Evolutionary conservation across 2,113 vertebrate species (phyloP).

Genomic region (Strigops habroptila): DNA sequence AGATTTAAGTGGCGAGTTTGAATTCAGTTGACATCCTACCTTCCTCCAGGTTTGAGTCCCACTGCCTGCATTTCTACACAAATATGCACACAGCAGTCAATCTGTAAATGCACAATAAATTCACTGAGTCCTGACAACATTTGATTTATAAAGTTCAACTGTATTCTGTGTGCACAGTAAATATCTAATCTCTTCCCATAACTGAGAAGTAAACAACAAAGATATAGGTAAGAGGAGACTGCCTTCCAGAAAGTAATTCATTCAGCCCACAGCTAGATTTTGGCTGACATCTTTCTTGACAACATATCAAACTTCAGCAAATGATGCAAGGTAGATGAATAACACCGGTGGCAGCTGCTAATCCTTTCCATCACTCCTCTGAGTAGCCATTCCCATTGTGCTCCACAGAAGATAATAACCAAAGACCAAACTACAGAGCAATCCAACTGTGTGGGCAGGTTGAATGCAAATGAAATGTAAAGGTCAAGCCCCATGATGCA

Average conservation of each 20-base stretch:
- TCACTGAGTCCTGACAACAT: not conserved
- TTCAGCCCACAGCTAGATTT: not conserved
- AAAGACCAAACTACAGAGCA: not conserved
- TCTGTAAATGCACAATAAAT: not conserved
- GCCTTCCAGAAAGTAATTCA: not conserved
- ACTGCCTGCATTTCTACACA: not conserved
- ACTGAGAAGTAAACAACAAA: slow-evolving; percentile 3
- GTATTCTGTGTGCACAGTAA: not conserved
- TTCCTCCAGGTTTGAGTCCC: not conserved
- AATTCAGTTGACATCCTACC: not conserved
- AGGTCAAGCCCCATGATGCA: not conserved
- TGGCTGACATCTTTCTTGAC: not conserved
- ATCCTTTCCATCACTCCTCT: not conserved
- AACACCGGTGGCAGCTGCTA: not conserved
- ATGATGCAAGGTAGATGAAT: not conserved
- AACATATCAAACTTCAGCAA: not conserved
- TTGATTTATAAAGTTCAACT: slow-evolving; percentile 17
- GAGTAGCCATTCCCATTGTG: not conserved
- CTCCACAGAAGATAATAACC: not conserved
- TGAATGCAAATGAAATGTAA: not conserved
- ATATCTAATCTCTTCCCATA: not conserved
- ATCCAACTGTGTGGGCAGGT: not conserved
- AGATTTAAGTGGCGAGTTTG: not conserved
- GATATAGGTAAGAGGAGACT: not conserved
- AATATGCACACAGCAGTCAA: not conserved